Base-by-base conservation (phyloP, 2,797 vertebrate species). In the Loriculus beryllinus region DNA sequence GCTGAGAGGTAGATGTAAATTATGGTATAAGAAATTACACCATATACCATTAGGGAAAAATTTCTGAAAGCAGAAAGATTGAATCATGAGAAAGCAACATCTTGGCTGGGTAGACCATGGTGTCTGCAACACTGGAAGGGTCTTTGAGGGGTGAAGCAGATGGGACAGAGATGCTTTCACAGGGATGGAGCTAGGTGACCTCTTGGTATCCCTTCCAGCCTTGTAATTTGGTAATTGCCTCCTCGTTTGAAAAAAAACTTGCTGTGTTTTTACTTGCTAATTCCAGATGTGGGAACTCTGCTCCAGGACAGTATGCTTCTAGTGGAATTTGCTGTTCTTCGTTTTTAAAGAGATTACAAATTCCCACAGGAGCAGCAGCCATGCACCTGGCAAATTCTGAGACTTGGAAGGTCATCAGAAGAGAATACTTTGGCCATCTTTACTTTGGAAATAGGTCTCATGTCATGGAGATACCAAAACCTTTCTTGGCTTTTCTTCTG, bases 341-440 rank as follows among this genome's bases (percentile, higher is more conserved):
- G 7, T 78, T 72, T 88, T 93, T 93, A 70, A 67, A 82, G 64
- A 87, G 48, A 75, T 92, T 81, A 65, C 23, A 52, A 2, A 76
- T 72, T 91, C 70, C 43, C 64, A 43, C 11, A 64, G 77, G 79
- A 93, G 14, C 29, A 93, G 14, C 29, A 70, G 63, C 70, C 77
- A 47, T 26, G 45, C 68, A 95, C 94, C 95, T 96, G 94, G 92
- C 64, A 70, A 90, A 37, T 80, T 87, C 26, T 80, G 88, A 82
- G 63, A 31, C 42, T 70, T 94, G 93, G 88, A 88, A 87, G 25
- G 40, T 43, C 2, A 3, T 86, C 75, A 92, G 82, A 84, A 82
- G n/a, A 84, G 40, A 95, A 85, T 64, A 82, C 29, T 31, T 84
- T 84, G 74, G 56, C 37, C 48, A n/a, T 63, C 93, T 83, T 91